Percentiles rank a stretch among this genome's conserved stretches.
Evolutionary conservation across 2,888 invertebrate species (phyloP).

Genomic region (Orthosia incerta): DNA sequence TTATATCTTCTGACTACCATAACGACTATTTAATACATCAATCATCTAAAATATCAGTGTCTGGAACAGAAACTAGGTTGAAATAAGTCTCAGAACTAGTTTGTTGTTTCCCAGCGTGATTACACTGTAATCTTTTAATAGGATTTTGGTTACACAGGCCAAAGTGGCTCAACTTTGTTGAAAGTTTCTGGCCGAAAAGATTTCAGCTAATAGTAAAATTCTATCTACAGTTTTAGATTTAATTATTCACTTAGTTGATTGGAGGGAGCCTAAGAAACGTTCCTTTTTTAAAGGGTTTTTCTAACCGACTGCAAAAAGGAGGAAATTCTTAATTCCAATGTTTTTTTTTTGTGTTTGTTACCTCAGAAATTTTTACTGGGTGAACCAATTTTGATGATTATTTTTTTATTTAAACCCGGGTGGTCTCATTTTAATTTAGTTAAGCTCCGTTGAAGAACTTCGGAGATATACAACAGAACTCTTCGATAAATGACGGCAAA

Average conservation of each 20-base stretch:
- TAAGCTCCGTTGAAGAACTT: too few relatives aligned
- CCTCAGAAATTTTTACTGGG: too few relatives aligned
- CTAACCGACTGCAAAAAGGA: too few relatives aligned
- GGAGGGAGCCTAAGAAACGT: neutral
- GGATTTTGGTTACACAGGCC: slow-evolving; percentile 50
- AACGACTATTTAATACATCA: neutral
- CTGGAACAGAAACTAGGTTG: slow-evolving; percentile 26
- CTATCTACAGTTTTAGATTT: slow-evolving; percentile 33
- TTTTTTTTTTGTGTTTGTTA: too few relatives aligned
- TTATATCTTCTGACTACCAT: too few relatives aligned
- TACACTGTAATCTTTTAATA: slow-evolving; percentile 61
- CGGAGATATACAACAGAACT: too few relatives aligned
- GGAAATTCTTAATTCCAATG: too few relatives aligned
- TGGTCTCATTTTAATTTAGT: too few relatives aligned
- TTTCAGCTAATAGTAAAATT: slow-evolving; percentile 35
- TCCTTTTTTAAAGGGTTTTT: neutral
- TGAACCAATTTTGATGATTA: too few relatives aligned
- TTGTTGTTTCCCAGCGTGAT: slow-evolving; percentile 46
- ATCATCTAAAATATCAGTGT: slow-evolving; percentile 12
- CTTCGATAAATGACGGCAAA: too few relatives aligned
- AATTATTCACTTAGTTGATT: slow-evolving; percentile 22
- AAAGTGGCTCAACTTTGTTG: slow-evolving; percentile 54
- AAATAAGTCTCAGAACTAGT: slow-evolving; percentile 47
- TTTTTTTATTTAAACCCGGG: too few relatives aligned
- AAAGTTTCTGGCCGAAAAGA: slow-evolving; percentile 25